Evolutionary conservation across 2,888 invertebrate genomes (phyloP).

Genomic region (Apodemia mormo): DNA sequence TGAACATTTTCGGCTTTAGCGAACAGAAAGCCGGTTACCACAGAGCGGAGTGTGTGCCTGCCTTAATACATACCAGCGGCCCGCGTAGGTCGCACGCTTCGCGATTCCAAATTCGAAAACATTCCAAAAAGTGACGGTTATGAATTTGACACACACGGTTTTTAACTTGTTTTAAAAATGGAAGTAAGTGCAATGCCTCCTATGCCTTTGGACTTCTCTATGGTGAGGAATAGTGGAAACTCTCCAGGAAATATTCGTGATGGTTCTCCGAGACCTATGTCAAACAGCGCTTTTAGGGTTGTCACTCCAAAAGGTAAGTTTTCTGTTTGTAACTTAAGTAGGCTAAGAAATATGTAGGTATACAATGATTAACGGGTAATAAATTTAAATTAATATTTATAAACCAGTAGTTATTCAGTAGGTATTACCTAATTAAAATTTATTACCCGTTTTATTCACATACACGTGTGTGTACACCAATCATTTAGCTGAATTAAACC

Average conservation of each 20-base stretch:
- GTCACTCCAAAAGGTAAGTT: constrained; percentile 84
- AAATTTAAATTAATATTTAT: too few relatives aligned
- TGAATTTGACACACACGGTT: constrained; percentile 25
- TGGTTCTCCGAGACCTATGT: constrained; percentile 67
- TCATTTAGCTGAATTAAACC: too few relatives aligned
- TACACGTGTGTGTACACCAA: too few relatives aligned
- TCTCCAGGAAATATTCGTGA: constrained; percentile 61
- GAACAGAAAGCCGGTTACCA: constrained; percentile 58
- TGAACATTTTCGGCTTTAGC: constrained; percentile 72
- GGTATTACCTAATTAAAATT: too few relatives aligned
- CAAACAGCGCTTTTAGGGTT: constrained; percentile 84
- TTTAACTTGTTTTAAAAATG: constrained; percentile 61
- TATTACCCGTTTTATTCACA: too few relatives aligned
- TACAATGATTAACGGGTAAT: too few relatives aligned
- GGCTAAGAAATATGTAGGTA: too few relatives aligned
- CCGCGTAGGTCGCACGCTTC: constrained; percentile 71
- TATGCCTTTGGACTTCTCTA: constrained; percentile 86
- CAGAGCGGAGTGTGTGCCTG: constrained; percentile 55
- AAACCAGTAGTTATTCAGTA: too few relatives aligned
- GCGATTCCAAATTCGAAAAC: constrained; percentile 37
- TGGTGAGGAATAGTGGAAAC: constrained; percentile 69
- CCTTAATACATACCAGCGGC: constrained; percentile 69
- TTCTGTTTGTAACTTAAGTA: not conserved
- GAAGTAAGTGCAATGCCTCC: constrained; percentile 83
- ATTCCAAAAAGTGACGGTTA: constrained; percentile 46